Base-by-base conservation (phyloP, 1,140 invertebrate genomes). In the Fopius arisanus region DNA sequence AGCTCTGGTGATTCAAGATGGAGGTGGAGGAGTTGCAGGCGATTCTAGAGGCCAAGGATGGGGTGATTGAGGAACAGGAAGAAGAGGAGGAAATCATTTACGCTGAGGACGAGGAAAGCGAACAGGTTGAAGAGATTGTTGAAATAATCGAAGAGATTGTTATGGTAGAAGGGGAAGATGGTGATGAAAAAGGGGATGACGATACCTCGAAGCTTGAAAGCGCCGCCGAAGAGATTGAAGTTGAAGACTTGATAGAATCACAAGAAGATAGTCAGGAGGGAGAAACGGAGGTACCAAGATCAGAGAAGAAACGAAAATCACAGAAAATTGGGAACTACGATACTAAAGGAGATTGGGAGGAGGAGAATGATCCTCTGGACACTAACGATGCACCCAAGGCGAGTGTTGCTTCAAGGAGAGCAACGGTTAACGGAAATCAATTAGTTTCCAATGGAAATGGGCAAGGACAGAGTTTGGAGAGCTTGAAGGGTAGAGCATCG, bases 331-430 rank as follows among this genome's bases (percentile, higher is more conserved):
- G 85, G 41, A 71, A 78, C 0, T 88, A 88, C 26, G 83, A 87
- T 73, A 79, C 82, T 1, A 81, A 82, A 10, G 85, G 85, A 29
- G 87, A 87, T 69, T 87, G 86, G 86, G 82, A 86, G 51, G 86
- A 87, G 23, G 87, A 87, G 3, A 63, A 81, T 21, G 85, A 87
- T 19, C 80, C 80, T 29, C 72, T 7, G 80, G 81, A 48, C 21
- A 67, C 21, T 43, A 43, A 16, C 12, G 33, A 21, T 59, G 12
- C 33, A 3, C n/a, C 10, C 0, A 59, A 28, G 2, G 3, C 54
- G 1, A 59, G 10, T 26, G 23, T 54, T 59, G 14, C n/a, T n/a
- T 16, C 14, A 16, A 33, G 9, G 6, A 65, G 16, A 65, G 1
- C n/a, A n/a, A 73, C 48, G 16, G 40, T 28, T 37, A 73, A 68